Base-by-base conservation (phyloP, 2,797 vertebrate species). In the Gastrophryne carolinensis region DNA sequence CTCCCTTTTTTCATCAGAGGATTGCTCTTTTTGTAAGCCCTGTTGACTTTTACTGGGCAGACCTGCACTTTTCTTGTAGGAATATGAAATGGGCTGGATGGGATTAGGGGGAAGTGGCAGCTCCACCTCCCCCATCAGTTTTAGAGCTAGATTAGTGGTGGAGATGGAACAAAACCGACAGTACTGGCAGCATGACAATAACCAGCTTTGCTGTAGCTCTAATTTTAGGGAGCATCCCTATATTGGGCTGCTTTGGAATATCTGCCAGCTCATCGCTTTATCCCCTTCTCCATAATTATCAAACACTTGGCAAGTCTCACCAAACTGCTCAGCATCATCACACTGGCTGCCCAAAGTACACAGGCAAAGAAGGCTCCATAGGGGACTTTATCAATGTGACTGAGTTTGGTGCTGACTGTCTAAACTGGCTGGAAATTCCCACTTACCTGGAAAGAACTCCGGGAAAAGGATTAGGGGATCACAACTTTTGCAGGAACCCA, bases 401-500 rank as follows among this genome's bases (percentile, higher is more conserved):
- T 9, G 93, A 94, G 83, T 92, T 89, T 47, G 92, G 91, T 24
- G 82, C 82, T 17, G 89, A 81, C 73, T 92, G 92, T 81, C 87
- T 93, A 84, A 91, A 91, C 83, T 92, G 93, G 89, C 89, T 86
- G 64, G 86, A 90, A 0, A 88, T 91, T 63, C 37, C 86, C 58
- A 83, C 89, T 8, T 89, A 93, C 76, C 77, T 54, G 76, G 88
- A 90, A 79, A 89, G 90, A 58, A 84, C 90, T 39, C 84, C 90
- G 60, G 89, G 85, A 0, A 88, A 84, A 79, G 91, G 87, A 0
- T 84, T 92, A 29, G 93, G 93, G 6, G 88, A 90, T 9, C 94
- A 95, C 88, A 92, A 92, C 77, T 89, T 90, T 49, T 95, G 95
- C 68, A 83, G 91, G 53, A 94, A 94, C 79, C 92, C 92, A 5